phyloP scores from a whole-genome alignment of 2,797 vertebrate genomes.

The Syngnathus acus region DNA sequence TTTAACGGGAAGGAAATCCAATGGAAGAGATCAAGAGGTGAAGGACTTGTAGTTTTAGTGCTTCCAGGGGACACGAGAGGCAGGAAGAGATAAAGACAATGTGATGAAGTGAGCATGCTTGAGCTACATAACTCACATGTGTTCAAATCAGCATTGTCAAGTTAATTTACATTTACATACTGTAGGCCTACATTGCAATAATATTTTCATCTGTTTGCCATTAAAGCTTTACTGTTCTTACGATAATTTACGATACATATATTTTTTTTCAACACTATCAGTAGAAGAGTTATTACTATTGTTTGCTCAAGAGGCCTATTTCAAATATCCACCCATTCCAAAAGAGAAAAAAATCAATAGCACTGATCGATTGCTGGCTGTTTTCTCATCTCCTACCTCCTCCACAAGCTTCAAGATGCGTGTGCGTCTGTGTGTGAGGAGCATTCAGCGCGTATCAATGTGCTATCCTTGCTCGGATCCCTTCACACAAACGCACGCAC shows the following conservation, averaged over 20 bases:
- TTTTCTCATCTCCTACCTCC: slow-evolving; percentile 46
- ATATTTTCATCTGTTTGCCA: neutral
- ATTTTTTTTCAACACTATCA: slow-evolving; percentile 14
- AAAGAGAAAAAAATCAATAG: slow-evolving; percentile 64
- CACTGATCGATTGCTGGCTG: slow-evolving; percentile 59
- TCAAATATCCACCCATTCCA: slow-evolving; percentile 60
- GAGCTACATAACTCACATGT: neutral
- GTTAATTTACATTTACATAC: neutral
- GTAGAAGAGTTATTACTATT: slow-evolving; percentile 56
- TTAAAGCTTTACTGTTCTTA: slow-evolving; percentile 10
- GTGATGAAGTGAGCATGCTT: neutral
- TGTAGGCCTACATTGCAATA: neutral
- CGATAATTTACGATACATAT: neutral
- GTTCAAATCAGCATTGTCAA: neutral
- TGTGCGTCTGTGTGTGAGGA: slow-evolving; percentile 30
- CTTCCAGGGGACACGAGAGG: neutral
- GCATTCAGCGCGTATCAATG: slow-evolving; percentile 33
- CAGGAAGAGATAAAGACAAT: slow-evolving; percentile 6
- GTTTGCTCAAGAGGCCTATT: slow-evolving; percentile 63
- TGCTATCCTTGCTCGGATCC: slow-evolving; percentile 22
- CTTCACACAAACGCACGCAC: slow-evolving; percentile 5
- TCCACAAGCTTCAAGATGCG: slow-evolving; percentile 22
- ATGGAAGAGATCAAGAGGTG: slow-evolving; percentile 25
- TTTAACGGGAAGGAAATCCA: slow-evolving; percentile 21
- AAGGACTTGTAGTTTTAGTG: slow-evolving; percentile 18